Evolutionary conservation across 2,113 vertebrate genomes (phyloP), one percentile per base, ranked within the genome.

Genomic region (Daphoenositta chrysoptera): DNA sequence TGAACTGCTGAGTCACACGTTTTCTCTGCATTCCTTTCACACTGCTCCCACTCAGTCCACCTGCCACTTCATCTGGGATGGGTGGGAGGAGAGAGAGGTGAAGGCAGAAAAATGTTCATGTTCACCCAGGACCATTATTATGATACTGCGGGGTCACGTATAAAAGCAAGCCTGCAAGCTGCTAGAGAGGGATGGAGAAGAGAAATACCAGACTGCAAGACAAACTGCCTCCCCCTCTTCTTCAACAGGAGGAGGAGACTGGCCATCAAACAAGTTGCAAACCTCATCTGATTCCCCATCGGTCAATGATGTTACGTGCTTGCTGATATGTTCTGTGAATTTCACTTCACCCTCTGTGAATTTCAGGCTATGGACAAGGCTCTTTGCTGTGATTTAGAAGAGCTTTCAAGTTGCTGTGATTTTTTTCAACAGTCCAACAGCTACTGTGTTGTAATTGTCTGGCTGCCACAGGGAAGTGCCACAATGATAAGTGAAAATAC

Each of bases 41-140:
- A 96, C 81, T 93, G 96, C 94, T 92, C 97, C 97, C 96, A 97
- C 97, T 94, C 97, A 95, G 91, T 96, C 95, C 97, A 96, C 95
- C 97, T 97, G 96, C 88, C 94, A 95, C 87, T 95, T 96, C 95
- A 94, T 94, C 89, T 97, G 97, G 92, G 89, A 82, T 82, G 65
- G 93, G 96, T 94, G 61, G 95, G 93, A 95, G 87, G 83, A 91
- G 45, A 94, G 89, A 93, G 80, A 94, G 91, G 90, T 86, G 78
- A 97, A 96, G 75, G 64, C 27, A 75, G 53, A 94, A 90, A 96
- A 95, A 91, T 3, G 28, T 88, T 97, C 81, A 27, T 68, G 45
- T 68, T 95, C 83, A 87, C 57, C 69, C 92, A 84, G 57, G 79
- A 63, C 60, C 39, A 45, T 68, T 83, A 83, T 53, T 45, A 21